A percentile compares a stretch with the other conserved stretches of the same genome.
These are phyloP conservation scores for Coptodon bakossiorum DNA, from an alignment of 2,113 vertebrate genomes.

Conservation along the genomic window DNA sequence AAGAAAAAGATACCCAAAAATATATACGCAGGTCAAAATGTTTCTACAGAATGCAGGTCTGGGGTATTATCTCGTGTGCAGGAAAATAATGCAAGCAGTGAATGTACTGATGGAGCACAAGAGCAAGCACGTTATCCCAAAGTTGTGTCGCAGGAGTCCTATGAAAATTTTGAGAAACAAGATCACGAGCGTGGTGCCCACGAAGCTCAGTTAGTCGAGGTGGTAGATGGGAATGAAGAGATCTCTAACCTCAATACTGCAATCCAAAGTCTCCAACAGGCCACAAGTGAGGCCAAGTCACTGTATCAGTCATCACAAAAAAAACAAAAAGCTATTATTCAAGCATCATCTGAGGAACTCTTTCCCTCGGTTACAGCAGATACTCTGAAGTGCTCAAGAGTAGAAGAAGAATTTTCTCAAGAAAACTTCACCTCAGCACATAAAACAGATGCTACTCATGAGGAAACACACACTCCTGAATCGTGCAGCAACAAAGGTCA, in stretches of 20 bases:
- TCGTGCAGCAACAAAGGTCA: background rate
- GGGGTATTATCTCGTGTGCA: background rate
- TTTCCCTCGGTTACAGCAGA: background rate
- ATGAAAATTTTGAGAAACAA: background rate
- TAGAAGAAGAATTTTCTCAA: background rate
- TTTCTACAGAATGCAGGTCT: background rate
- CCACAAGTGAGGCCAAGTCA: constrained; percentile 75
- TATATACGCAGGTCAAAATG: background rate
- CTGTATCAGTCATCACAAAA: constrained; percentile 71
- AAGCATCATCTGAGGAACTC: constrained; percentile 4
- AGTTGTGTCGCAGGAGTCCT: constrained; percentile 6
- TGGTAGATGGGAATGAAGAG: constrained; percentile 26
- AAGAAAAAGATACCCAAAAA: constrained; percentile 10
- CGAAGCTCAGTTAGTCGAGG: constrained; percentile 25
- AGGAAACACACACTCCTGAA: constrained; percentile 52
- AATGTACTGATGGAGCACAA: background rate
- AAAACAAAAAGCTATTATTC: constrained; percentile 51
- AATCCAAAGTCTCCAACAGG: constrained; percentile 71
- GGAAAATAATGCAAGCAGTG: constrained; percentile 11
- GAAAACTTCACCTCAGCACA: background rate
- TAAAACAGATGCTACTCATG: constrained; percentile 54
- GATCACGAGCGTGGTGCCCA: background rate
- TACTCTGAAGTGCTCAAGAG: background rate
- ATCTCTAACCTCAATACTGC: constrained; percentile 72
- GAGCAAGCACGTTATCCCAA: background rate